Evolutionary conservation across 2,888 invertebrate genomes (phyloP).

Genomic region (Ecliptopera silaceata): DNA sequence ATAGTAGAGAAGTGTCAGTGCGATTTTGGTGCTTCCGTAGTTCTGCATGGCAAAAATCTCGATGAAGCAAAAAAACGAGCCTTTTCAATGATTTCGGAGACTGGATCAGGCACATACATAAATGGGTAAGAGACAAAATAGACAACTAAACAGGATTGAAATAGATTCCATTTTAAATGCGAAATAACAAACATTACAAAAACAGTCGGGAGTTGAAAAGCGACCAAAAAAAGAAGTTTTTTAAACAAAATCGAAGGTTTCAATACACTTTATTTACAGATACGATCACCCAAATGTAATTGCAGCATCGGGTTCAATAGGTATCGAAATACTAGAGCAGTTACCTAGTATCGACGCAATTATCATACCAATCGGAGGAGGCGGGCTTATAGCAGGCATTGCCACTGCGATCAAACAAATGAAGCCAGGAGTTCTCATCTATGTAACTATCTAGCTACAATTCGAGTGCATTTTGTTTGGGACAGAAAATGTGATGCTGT

Average conservation of each 20-base stretch:
- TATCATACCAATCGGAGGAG: constrained; percentile 94
- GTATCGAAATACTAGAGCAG: constrained; percentile 94
- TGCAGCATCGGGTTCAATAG: constrained; percentile 95
- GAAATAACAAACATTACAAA: no score
- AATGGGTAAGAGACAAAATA: constrained; percentile 84
- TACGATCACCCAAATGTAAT: constrained; percentile 96
- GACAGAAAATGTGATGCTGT: background rate
- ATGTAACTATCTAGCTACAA: constrained; percentile 81
- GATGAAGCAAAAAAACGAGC: constrained; percentile 90
- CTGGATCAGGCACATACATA: constrained; percentile 86
- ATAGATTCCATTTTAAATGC: no score
- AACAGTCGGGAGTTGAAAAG: no score
- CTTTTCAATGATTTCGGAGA: constrained; percentile 85
- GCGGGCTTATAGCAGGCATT: constrained; percentile 93
- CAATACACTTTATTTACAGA: constrained; percentile 63
- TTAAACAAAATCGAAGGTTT: no score
- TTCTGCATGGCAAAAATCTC: constrained; percentile 89
- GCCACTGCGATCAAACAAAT: constrained; percentile 92
- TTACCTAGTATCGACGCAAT: constrained; percentile 92
- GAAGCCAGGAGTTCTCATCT: constrained; percentile 89
- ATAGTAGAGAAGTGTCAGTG: constrained; percentile 89
- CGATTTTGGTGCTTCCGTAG: constrained; percentile 89
- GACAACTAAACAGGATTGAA: no score
- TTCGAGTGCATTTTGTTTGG: no score
- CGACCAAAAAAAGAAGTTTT: no score